Conservation (phyloP, 2,797 vertebrate species). For the Betta splendens region DNA sequence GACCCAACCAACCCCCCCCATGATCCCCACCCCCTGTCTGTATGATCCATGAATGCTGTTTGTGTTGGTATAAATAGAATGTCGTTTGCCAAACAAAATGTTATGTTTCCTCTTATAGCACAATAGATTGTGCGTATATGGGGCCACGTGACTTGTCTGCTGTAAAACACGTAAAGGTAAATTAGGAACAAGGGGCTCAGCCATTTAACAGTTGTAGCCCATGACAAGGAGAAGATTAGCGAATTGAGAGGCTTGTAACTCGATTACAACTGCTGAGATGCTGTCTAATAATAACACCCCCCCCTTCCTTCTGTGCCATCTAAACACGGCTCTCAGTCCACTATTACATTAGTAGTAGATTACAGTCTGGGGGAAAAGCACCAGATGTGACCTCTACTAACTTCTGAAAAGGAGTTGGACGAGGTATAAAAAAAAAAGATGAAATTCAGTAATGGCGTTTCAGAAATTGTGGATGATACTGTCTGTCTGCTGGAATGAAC, state of each 20-base stretch:
- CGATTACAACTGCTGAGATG: slow-evolving; percentile 76
- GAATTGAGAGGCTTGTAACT: slow-evolving; percentile 81
- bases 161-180: slow-evolving; percentile 73
- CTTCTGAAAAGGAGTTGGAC: slow-evolving; percentile 62
- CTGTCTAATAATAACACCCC: slow-evolving; percentile 72
- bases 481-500: slow-evolving; percentile 63
- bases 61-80: slow-evolving; percentile 73
- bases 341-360: slow-evolving; percentile 79
- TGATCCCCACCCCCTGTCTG: slow-evolving; percentile 30
- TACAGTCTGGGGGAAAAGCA: slow-evolving; percentile 69
- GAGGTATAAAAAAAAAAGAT: slow-evolving; percentile 16
- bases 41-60: slow-evolving; percentile 32
- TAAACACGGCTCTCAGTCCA: slow-evolving; percentile 65
- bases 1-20: slow-evolving; percentile 36
- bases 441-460: slow-evolving; percentile 62
- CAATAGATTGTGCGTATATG: slow-evolving; percentile 62
- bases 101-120: slow-evolving; percentile 68
- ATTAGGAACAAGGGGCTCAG: slow-evolving; percentile 67
- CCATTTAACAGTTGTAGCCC: slow-evolving; percentile 76
- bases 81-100: slow-evolving; percentile 65
- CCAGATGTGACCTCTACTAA: slow-evolving; percentile 74
- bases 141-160: slow-evolving; percentile 48
- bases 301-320: slow-evolving; percentile 69
- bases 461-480: slow-evolving; percentile 58
- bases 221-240: slow-evolving; percentile 79